Evolutionary conservation across 2,888 invertebrate genomes (phyloP).

Genomic region (Theretra japonica): DNA sequence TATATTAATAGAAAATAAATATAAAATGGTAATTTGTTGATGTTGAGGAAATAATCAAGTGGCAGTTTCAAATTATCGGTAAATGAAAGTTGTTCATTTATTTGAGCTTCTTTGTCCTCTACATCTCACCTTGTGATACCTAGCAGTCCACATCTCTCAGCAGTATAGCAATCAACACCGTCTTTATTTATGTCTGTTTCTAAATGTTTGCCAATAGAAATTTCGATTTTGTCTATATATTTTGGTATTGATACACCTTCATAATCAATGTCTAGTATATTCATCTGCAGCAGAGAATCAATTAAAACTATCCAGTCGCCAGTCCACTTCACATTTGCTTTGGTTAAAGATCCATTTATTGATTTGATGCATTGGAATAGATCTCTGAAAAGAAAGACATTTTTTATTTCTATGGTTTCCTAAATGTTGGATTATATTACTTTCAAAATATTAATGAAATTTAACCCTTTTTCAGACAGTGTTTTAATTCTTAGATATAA

Average conservation of each 20-base stretch:
- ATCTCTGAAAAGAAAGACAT: conserved; percentile 32
- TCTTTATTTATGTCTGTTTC: neutral
- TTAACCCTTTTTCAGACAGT: too few relatives aligned
- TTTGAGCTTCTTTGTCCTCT: too few relatives aligned
- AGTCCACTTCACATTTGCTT: conserved; percentile 38
- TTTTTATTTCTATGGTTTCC: too few relatives aligned
- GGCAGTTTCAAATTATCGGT: too few relatives aligned
- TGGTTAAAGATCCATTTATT: conserved; percentile 35
- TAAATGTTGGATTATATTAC: too few relatives aligned
- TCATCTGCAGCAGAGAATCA: conserved; percentile 43
- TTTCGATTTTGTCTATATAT: conserved; percentile 36
- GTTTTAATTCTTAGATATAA: too few relatives aligned
- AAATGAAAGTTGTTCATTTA: too few relatives aligned
- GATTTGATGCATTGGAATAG: conserved; percentile 36
- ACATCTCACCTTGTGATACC: conserved; percentile 18
- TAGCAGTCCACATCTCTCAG: conserved; percentile 22
- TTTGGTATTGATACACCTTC: conserved; percentile 39
- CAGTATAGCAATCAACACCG: conserved; percentile 30
- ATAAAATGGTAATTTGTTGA: too few relatives aligned
- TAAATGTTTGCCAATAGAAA: conserved; percentile 33
- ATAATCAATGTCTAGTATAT: conserved; percentile 35
- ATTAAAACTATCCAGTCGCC: conserved; percentile 40
- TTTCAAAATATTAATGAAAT: neutral
- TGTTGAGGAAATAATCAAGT: too few relatives aligned
- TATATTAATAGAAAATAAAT: too few relatives aligned